A percentile compares a stretch with the other conserved stretches of the same genome.
Conservation (phyloP, 2,113 vertebrate genomes). For the Gobiocypris rarus region DNA sequence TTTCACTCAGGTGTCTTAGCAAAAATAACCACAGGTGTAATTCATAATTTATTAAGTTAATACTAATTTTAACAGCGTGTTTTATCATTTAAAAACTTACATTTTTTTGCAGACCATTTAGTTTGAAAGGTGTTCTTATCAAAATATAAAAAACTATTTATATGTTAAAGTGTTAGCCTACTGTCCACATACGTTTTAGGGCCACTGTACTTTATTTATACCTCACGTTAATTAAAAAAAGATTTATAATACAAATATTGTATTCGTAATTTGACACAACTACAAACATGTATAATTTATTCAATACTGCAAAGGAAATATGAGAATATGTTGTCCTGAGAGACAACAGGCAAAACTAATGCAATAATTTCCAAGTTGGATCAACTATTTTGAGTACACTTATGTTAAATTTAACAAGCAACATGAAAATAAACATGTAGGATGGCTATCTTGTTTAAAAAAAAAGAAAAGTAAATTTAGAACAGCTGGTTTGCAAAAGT, state of each 20-base stretch:
- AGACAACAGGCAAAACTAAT: background rate
- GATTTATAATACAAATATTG: background rate
- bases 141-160: background rate
- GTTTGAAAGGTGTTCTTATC: background rate
- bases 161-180: too few relatives aligned
- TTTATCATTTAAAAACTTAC: background rate
- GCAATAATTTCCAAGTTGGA: background rate
- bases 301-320: background rate
- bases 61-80: background rate
- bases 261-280: background rate
- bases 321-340: slow-evolving; percentile 15
- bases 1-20: background rate
- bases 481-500: slow-evolving; percentile 58
- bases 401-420: background rate
- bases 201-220: background rate
- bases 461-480: background rate
- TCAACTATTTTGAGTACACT: background rate
- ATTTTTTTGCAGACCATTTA: background rate
- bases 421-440: background rate
- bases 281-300: background rate
- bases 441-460: slow-evolving; percentile 24
- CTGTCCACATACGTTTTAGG: background rate
- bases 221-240: background rate
- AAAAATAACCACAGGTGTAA: background rate
- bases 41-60: background rate